These are phyloP conservation scores for Zaprionus vittiger DNA, from an alignment of 1,140 invertebrate genomes.

Conservation along the genomic window DNA sequence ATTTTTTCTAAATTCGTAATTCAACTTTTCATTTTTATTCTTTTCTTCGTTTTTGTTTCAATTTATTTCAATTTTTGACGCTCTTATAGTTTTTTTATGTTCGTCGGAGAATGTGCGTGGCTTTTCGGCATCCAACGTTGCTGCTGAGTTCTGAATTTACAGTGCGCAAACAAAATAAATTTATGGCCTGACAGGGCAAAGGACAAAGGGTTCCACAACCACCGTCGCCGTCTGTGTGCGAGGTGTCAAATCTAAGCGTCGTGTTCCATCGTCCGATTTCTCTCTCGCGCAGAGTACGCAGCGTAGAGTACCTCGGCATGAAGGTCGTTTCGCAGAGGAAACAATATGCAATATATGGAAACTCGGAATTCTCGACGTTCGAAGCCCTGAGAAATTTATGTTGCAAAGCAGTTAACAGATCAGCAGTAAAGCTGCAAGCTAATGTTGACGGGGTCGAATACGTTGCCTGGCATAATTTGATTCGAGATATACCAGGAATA, in stretches of 20 bases:
- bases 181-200: constrained; percentile 64
- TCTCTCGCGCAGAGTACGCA: constrained; percentile 9
- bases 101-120: constrained; percentile 46
- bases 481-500: constrained; percentile 27
- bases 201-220: constrained; percentile 49
- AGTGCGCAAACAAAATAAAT: constrained; percentile 70
- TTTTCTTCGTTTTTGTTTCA: constrained; percentile 51
- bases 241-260: constrained; percentile 59
- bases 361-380: not conserved
- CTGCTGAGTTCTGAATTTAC: constrained; percentile 64
- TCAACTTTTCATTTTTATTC: constrained; percentile 33
- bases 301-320: not conserved
- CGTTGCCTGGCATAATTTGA: constrained; percentile 70
- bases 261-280: constrained; percentile 24
- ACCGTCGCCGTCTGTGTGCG: constrained; percentile 26
- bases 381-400: constrained; percentile 58
- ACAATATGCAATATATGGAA: not conserved
- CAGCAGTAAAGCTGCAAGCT: not conserved
- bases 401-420: constrained; percentile 28
- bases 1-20: constrained; percentile 43
- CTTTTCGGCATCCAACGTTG: constrained; percentile 53
- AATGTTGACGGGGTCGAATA: constrained; percentile 19
- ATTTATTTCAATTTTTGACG: constrained; percentile 80
- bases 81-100: constrained; percentile 57
- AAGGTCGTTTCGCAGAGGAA: not conserved